Conservation (phyloP, 2,888 invertebrate genomes). For the Oithona nana region DNA sequence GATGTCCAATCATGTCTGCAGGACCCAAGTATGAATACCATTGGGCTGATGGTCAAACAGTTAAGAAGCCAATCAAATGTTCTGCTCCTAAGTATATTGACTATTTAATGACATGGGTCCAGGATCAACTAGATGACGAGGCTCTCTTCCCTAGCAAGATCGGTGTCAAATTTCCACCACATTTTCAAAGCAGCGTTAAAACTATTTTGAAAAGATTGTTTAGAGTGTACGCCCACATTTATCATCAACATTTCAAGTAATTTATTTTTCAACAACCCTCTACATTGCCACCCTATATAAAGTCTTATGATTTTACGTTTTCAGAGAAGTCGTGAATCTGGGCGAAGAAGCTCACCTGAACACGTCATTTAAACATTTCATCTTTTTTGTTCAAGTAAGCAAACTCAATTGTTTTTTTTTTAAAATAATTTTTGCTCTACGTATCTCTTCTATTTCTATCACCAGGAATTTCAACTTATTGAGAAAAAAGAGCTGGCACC, state of each 20-base stretch:
- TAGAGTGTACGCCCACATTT: slow-evolving; percentile 97
- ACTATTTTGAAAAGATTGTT: slow-evolving; percentile 94
- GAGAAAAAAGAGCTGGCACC: slow-evolving; percentile 91
- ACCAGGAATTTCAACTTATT: slow-evolving; percentile 88
- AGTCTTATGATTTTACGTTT: background rate
- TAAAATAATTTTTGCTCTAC: background rate
- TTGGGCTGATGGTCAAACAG: slow-evolving; percentile 96
- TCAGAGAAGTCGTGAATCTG: slow-evolving; percentile 74
- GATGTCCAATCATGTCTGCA: slow-evolving; percentile 94
- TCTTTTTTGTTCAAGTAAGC: slow-evolving; percentile 75
- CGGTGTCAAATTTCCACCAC: slow-evolving; percentile 92
- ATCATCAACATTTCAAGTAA: slow-evolving; percentile 82
- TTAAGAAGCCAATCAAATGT: slow-evolving; percentile 96
- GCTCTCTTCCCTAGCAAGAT: slow-evolving; percentile 95
- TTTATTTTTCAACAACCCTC: too few relatives aligned
- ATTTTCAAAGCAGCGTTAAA: slow-evolving; percentile 88
- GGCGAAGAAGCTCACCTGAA: slow-evolving; percentile 98
- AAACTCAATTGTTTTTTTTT: background rate
- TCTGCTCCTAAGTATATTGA: slow-evolving; percentile 98
- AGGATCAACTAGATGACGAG: slow-evolving; percentile 97
- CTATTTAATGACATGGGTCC: slow-evolving; percentile 98
- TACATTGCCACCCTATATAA: too few relatives aligned
- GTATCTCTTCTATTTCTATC: too few relatives aligned
- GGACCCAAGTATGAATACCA: slow-evolving; percentile 99
- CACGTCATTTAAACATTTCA: slow-evolving; percentile 98